Base-by-base conservation (phyloP, 2,113 vertebrate species). In the Macquaria ambigua region DNA sequence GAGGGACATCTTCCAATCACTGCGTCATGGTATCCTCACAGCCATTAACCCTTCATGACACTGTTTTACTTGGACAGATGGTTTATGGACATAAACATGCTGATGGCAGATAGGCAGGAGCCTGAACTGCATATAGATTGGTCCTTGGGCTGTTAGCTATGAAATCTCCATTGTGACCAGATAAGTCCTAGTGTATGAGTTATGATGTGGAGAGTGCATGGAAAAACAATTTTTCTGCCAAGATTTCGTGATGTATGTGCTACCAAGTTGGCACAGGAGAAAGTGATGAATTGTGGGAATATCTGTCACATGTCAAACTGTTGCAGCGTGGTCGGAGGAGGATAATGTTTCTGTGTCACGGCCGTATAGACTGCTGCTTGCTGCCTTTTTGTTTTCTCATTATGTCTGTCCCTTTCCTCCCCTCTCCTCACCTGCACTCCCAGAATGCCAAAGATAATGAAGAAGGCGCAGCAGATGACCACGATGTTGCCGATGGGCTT, bases 401-500 rank as follows among this genome's bases (percentile, higher is more conserved):
- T 66, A 48, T 34, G 14, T 28, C 50, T 37, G 15, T 63, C 37
- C 20, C 31, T 8, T 12, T 15, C 34, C 52, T 20, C 43, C 16
- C 39, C 2, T 15, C 48, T 31, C 55, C 53, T 31, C 50, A 99
- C 98, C 98, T 99, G 98, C 15, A 99, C 98, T 88, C 98, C 98
- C 73, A 99, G 93, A 95, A 99, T 99, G 87, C 98, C 98, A 62
- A 99, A 99, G 94, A 99, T 99, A 90, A 99, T 99, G 96, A 99
- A 99, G 94, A 99, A 99, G 84, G 98, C 98, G 87, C 98, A 99
- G 94, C 98, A 99, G 94, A 99, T 99, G 93, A 99, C 98, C 93
- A 99, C 98, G 0, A 99, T 99, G 93, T 99, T 99, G 77, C 98
- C 98, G 9, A 99, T 99, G 83, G 98, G 98, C 90, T 99, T 99